Conservation (phyloP, 2,113 vertebrate species). For the Ceuthmochares aereus region DNA sequence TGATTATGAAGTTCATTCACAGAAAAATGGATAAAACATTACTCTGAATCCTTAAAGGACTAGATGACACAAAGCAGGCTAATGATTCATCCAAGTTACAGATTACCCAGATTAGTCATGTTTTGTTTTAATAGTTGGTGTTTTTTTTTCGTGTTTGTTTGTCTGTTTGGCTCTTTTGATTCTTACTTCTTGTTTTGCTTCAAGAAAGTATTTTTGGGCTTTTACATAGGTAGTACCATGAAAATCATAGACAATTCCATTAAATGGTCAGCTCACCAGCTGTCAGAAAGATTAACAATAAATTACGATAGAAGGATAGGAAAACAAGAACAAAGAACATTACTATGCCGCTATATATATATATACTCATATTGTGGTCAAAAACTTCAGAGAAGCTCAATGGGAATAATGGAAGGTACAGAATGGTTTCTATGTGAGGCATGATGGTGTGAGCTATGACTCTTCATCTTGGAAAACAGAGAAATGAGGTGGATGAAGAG, state of each 20-base stretch:
- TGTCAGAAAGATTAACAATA: neutral
- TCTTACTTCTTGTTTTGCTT: neutral
- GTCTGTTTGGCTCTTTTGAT: neutral
- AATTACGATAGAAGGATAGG: neutral
- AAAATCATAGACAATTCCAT: neutral
- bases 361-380: neutral
- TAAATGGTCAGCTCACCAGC: neutral
- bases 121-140: neutral
- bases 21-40: neutral
- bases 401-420: neutral
- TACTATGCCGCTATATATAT: neutral
- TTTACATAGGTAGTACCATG: neutral
- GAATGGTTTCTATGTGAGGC: neutral
- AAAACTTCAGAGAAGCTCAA: neutral
- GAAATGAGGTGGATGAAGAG: neutral
- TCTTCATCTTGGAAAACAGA: neutral
- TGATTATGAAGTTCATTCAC: neutral
- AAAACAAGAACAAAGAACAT: neutral
- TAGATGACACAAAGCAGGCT: neutral
- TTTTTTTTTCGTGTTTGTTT: neutral
- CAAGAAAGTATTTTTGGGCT: neutral
- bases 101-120: neutral
- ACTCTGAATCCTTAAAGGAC: neutral
- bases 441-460: neutral
- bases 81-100: neutral